Conservation (phyloP, 2,888 invertebrate genomes). For the Nipponacmea schrenckii region DNA sequence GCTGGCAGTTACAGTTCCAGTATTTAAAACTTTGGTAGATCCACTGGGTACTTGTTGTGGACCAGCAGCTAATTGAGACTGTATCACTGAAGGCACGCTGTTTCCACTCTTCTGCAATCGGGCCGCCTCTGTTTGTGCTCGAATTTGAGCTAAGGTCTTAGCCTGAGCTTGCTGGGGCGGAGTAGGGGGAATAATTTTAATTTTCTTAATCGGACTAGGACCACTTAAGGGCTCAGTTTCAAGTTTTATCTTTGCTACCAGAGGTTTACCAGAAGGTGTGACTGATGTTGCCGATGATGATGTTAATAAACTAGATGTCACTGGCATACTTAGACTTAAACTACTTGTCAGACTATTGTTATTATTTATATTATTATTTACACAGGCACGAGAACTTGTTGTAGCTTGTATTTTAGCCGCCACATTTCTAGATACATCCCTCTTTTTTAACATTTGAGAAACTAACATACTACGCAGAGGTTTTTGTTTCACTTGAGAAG, state of each 20-base stretch:
- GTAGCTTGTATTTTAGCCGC: constrained; percentile 14
- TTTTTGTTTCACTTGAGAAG: constrained; percentile 32
- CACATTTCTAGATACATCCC: constrained; percentile 49
- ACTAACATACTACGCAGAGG: constrained; percentile 40
- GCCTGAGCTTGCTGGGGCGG: constrained; percentile 41
- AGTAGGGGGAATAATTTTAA: constrained; percentile 15
- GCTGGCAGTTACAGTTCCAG: not conserved
- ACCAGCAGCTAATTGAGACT: constrained; percentile 15
- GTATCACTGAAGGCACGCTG: constrained; percentile 20
- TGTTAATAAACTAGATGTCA: not conserved
- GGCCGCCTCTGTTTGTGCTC: constrained; percentile 54
- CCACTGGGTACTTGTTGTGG: constrained; percentile 8
- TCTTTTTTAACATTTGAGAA: constrained; percentile 57
- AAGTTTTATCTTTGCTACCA: constrained; percentile 2
- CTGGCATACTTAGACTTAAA: constrained; percentile 1
- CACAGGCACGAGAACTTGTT: not conserved
- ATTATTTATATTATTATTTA: not conserved
- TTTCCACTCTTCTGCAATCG: constrained; percentile 39
- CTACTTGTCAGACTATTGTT: not conserved
- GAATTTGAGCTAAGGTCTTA: constrained; percentile 53
- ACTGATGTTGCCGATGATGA: not conserved
- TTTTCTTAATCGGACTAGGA: constrained; percentile 32
- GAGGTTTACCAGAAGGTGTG: not conserved
- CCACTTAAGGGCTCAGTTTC: constrained; percentile 23
- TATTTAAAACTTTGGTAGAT: not conserved